These are phyloP conservation scores for Trichogramma dendrolimi DNA, from an alignment of 2,888 invertebrate genomes.

Conservation along the genomic window DNA sequence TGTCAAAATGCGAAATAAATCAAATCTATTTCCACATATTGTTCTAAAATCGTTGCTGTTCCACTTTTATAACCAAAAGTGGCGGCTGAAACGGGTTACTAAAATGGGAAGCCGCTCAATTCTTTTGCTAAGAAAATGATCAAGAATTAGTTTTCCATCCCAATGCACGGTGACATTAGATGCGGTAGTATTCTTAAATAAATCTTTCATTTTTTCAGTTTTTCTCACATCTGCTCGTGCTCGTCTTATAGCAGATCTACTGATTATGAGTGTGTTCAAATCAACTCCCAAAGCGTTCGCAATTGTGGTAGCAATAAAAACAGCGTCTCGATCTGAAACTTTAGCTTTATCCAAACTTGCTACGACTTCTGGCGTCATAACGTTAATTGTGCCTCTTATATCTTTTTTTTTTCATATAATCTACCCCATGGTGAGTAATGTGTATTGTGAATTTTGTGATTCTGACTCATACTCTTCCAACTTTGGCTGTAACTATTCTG, in stretches of 20 bases:
- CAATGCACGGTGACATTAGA: conserved; percentile 19
- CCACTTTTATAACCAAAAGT: conserved; percentile 21
- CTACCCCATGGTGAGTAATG: too few species aligned
- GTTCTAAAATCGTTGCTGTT: conserved; percentile 33
- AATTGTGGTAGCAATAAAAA: conserved; percentile 10
- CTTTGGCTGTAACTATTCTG: too few species aligned
- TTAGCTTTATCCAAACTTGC: conserved; percentile 17
- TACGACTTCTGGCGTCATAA: conserved; percentile 18
- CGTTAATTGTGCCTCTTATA: conserved; percentile 20
- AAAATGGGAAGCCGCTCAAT: conserved; percentile 8
- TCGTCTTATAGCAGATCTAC: conserved; percentile 8
- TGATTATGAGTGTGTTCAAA: conserved; percentile 12
- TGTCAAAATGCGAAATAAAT: conserved; percentile 36
- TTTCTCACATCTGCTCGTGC: conserved; percentile 8
- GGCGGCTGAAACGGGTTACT: conserved; percentile 1
- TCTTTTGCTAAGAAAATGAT: conserved; percentile 15
- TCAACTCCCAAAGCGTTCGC: conserved; percentile 10
- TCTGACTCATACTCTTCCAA: too few species aligned
- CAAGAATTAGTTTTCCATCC: conserved; percentile 25
- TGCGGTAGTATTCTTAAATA: conserved; percentile 10
- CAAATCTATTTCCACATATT: conserved; percentile 32
- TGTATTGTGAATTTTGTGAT: too few species aligned
- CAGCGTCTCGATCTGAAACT: conserved; percentile 19
- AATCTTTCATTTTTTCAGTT: conserved; percentile 4
- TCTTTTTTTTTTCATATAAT: conserved; percentile 17